These are phyloP conservation scores for Daboia siamensis DNA, from an alignment of 2,113 vertebrate species.

Conservation along the genomic window DNA sequence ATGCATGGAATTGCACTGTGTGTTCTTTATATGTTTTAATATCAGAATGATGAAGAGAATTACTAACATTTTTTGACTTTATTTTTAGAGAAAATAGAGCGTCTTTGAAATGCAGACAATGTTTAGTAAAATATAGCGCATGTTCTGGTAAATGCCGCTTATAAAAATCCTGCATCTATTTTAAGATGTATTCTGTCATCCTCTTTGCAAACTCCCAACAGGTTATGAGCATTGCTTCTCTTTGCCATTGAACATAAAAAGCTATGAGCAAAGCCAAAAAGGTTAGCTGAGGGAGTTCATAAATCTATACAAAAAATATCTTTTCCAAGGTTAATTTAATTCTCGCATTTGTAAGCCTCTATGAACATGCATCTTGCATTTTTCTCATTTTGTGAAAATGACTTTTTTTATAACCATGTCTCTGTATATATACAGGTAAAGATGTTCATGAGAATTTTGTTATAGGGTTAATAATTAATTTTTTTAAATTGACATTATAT, in stretches of 20 bases:
- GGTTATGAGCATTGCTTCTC: not conserved
- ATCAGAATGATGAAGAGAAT: not conserved
- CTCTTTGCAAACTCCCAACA: not conserved
- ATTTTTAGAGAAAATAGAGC: not conserved
- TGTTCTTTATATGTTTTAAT: not conserved
- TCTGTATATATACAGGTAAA: not conserved
- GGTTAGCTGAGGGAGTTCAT: conserved; percentile 26
- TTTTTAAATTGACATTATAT: not conserved
- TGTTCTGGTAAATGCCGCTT: conserved; percentile 10
- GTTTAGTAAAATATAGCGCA: conserved; percentile 1
- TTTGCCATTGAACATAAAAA: not conserved
- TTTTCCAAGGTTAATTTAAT: not conserved
- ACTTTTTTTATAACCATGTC: not conserved
- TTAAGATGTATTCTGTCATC: conserved; percentile 48
- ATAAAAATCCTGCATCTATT: conserved; percentile 40
- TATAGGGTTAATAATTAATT: conserved; percentile 5
- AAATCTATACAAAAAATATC: not conserved
- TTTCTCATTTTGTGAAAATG: not conserved
- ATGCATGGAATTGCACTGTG: not conserved
- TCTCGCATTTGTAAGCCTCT: not conserved
- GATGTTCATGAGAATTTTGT: conserved; percentile 1
- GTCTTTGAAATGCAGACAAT: not conserved
- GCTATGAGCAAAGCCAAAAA: conserved; percentile 18
- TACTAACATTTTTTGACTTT: not conserved
- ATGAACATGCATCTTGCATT: conserved; percentile 20